Evolutionary conservation across 1,140 invertebrate genomes (phyloP).

Genomic region (Holotrichia oblita): DNA sequence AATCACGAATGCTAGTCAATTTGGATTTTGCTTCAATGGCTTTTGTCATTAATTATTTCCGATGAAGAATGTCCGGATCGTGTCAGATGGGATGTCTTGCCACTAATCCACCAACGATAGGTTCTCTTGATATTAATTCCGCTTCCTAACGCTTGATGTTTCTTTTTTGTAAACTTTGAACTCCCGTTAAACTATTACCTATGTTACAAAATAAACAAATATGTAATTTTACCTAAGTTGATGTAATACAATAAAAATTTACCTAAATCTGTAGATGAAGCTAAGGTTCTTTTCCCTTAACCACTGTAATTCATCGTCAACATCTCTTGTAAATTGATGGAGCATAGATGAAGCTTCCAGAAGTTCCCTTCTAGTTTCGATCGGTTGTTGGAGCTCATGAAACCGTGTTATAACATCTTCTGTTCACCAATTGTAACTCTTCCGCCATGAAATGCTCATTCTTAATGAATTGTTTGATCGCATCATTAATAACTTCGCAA

Average conservation of each 20-base stretch:
- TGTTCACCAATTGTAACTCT: conserved; percentile 80
- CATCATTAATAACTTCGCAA: conserved; percentile 81
- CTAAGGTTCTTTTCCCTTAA: conserved; percentile 86
- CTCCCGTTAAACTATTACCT: conserved; percentile 84
- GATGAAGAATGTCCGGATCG: conserved; percentile 86
- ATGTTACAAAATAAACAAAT: conserved; percentile 22
- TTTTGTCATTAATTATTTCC: conserved; percentile 73
- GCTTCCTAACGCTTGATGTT: conserved; percentile 89
- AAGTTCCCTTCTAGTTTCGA: conserved; percentile 89
- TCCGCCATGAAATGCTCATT: conserved; percentile 86
- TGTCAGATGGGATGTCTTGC: conserved; percentile 78
- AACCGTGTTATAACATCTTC: conserved; percentile 77
- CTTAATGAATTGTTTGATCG: conserved; percentile 76
- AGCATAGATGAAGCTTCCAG: conserved; percentile 86
- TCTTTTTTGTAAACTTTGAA: conserved; percentile 98
- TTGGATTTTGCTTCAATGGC: conserved; percentile 72
- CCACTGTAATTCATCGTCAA: conserved; percentile 89
- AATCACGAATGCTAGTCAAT: conserved; percentile 72
- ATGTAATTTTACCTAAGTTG: conserved; percentile 41
- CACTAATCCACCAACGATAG: conserved; percentile 77
- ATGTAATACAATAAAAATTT: background rate
- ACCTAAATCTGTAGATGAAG: conserved; percentile 76
- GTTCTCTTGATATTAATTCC: conserved; percentile 84
- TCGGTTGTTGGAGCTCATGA: conserved; percentile 85
- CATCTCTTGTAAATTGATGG: conserved; percentile 86